A percentile compares a stretch with the other conserved stretches of the same genome.
These are phyloP conservation scores for Agrilus biguttatus DNA, from an alignment of 2,888 invertebrate genomes.

Conservation along the genomic window DNA sequence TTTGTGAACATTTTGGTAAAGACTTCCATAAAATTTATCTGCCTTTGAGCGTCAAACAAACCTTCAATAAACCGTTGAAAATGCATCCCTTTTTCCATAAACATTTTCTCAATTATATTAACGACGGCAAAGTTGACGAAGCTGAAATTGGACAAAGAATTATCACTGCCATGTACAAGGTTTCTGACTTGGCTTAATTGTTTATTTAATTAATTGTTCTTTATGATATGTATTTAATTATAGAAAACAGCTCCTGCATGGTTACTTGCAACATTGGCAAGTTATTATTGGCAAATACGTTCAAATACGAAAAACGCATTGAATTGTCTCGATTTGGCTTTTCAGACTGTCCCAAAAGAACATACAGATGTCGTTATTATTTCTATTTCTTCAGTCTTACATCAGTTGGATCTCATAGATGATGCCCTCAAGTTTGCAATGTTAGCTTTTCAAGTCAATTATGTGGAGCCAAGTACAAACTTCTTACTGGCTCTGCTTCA, in stretches of 20 bases:
- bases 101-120: constrained; percentile 26
- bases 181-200: constrained; percentile 16
- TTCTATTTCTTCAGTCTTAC: constrained; percentile 53
- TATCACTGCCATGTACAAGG: constrained; percentile 52
- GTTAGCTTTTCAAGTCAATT: constrained; percentile 45
- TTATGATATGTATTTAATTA: constrained; percentile 13
- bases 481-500: constrained; percentile 51
- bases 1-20: constrained; percentile 36
- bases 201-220: constrained; percentile 7
- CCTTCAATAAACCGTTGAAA: constrained; percentile 19
- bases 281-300: constrained; percentile 63
- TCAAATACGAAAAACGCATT: constrained; percentile 53
- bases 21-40: constrained; percentile 20
- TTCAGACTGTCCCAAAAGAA: constrained; percentile 39
- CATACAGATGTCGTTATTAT: constrained; percentile 52
- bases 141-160: constrained; percentile 70
- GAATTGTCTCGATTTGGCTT: constrained; percentile 52
- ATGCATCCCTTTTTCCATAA: constrained; percentile 18
- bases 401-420: constrained; percentile 48
- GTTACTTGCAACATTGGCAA: constrained; percentile 58
- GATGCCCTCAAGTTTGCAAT: constrained; percentile 46
- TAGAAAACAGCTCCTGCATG: constrained; percentile 61
- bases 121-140: constrained; percentile 34
- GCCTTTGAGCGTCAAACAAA: constrained; percentile 21
- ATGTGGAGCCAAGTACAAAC: constrained; percentile 58